Conservation (phyloP, 2,888 invertebrate genomes). For the Bembecia ichneumoniformis region DNA sequence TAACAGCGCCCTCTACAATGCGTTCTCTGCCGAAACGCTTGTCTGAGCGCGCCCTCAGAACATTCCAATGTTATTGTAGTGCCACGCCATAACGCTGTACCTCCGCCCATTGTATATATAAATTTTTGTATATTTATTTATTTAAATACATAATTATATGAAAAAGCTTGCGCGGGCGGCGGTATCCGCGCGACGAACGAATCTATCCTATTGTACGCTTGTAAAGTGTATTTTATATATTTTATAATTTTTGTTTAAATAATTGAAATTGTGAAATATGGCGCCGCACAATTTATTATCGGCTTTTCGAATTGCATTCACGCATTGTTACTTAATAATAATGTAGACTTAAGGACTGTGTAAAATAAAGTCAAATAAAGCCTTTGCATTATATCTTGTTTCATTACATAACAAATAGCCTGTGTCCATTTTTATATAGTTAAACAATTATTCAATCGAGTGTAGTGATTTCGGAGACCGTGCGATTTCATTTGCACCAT, state of each 20-base stretch:
- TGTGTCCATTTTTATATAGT: too few relatives aligned
- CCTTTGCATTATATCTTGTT: slow-evolving; percentile 46
- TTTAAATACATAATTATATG: slow-evolving; percentile 16
- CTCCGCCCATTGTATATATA: slow-evolving; percentile 5
- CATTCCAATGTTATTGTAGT: slow-evolving; percentile 23
- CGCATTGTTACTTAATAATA: slow-evolving; percentile 68
- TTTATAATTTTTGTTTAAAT: slow-evolving; percentile 35
- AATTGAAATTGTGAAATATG: slow-evolving; percentile 26
- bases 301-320: slow-evolving; percentile 47
- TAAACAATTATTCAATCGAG: too few relatives aligned
- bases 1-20: slow-evolving; percentile 1
- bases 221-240: slow-evolving; percentile 17
- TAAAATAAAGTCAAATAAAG: slow-evolving; percentile 61
- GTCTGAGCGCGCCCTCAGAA: slow-evolving; percentile 11
- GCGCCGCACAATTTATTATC: slow-evolving; percentile 29
- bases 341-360: slow-evolving; percentile 52
- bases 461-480: too few relatives aligned
- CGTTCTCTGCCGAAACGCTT: slow-evolving; percentile 10
- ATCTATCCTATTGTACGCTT: slow-evolving; percentile 12
- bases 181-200: slow-evolving; percentile 18
- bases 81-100: slow-evolving; percentile 13
- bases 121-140: slow-evolving; percentile 56
- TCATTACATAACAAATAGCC: too few relatives aligned
- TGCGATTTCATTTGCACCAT: too few relatives aligned
- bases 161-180: slow-evolving; percentile 19